Conservation (phyloP, 1,140 invertebrate genomes). For the Ostrea denselamellosa region DNA sequence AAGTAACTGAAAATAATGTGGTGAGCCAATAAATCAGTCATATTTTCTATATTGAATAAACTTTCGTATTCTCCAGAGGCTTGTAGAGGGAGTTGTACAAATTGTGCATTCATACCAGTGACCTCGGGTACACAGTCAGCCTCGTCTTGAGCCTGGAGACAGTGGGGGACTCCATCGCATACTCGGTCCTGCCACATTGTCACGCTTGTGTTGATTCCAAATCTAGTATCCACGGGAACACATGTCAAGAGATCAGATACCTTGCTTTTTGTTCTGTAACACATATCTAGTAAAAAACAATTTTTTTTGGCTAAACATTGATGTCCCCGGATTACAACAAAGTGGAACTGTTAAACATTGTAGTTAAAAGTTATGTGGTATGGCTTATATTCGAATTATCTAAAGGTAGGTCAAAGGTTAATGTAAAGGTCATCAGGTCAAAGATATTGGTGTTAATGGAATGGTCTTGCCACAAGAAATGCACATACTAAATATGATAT, state of each 20-base stretch:
- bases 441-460: too few species aligned
- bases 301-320: background rate
- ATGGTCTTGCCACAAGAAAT: too few species aligned
- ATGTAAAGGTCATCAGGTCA: too few species aligned
- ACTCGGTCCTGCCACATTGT: conserved; percentile 35
- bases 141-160: conserved; percentile 40
- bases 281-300: conserved; percentile 36
- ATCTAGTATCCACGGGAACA: conserved; percentile 35
- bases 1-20: too few species aligned
- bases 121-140: background rate
- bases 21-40: too few species aligned
- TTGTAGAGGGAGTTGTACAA: background rate
- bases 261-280: conserved; percentile 44
- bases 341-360: background rate
- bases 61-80: too few species aligned
- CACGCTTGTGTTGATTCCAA: background rate
- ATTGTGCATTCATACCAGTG: background rate
- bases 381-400: too few species aligned
- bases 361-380: too few species aligned
- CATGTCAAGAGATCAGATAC: conserved; percentile 30
- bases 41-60: too few species aligned
- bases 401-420: too few species aligned
- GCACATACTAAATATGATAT: too few species aligned
- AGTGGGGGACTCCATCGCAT: conserved; percentile 17
- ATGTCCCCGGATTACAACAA: background rate